A percentile compares a stretch with the other conserved stretches of the same genome.
Evolutionary conservation across 2,888 invertebrate species (phyloP).

Genomic region (Cephus pulcher): DNA sequence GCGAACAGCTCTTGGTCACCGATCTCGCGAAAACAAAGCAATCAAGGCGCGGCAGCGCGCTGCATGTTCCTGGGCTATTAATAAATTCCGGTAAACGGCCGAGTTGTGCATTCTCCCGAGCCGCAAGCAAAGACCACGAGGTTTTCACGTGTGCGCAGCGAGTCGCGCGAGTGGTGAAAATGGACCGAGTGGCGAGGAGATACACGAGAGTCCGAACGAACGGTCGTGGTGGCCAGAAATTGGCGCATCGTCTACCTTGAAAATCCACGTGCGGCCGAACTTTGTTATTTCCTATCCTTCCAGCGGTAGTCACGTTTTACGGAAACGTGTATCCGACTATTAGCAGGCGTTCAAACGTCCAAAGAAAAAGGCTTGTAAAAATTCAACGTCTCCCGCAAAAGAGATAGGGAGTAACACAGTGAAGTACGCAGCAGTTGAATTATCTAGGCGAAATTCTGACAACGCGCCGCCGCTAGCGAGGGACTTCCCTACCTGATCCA

Average conservation of each 20-base stretch:
- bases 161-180: not conserved
- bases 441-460: no score
- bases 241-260: not conserved
- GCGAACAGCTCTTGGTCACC: not conserved
- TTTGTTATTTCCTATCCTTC: no score
- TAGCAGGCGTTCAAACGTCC: no score
- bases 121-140: not conserved
- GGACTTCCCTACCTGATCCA: no score
- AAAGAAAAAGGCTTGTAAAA: no score
- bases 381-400: no score
- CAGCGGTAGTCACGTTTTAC: no score
- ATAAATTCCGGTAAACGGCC: not conserved
- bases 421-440: no score
- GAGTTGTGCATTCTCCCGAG: not conserved
- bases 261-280: no score
- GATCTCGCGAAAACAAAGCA: not conserved
- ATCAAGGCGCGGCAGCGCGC: not conserved
- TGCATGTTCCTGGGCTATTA: not conserved
- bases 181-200: not conserved
- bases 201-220: not conserved
- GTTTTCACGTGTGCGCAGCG: not conserved
- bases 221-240: not conserved
- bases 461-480: no score
- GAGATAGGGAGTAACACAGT: no score
- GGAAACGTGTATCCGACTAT: no score